These are phyloP conservation scores for Chloroceryle aenea DNA, from an alignment of 2,113 vertebrate genomes.

Conservation along the genomic window DNA sequence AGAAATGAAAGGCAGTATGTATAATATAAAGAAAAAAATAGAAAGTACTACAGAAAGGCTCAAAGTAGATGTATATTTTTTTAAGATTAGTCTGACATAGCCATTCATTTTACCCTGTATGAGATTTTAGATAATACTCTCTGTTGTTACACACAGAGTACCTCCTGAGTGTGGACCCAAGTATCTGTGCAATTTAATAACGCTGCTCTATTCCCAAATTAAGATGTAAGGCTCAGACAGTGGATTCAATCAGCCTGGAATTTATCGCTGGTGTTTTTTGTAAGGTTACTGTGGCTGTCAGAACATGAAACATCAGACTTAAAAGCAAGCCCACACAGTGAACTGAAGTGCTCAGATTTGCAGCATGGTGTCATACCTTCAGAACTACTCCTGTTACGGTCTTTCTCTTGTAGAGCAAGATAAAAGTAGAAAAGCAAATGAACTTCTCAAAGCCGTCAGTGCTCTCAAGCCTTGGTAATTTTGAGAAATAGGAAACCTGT, in stretches of 20 bases:
- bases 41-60: background rate
- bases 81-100: background rate
- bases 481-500: background rate
- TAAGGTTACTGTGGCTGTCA: conserved; percentile 11
- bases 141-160: background rate
- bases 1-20: background rate
- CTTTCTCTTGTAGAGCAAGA: background rate
- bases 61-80: background rate
- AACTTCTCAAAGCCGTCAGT: background rate
- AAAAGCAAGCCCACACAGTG: background rate
- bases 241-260: background rate
- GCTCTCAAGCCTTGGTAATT: background rate
- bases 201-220: background rate
- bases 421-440: background rate
- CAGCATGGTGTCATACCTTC: background rate
- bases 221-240: conserved; percentile 12
- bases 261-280: background rate
- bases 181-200: background rate
- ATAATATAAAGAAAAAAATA: background rate
- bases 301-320: conserved; percentile 28
- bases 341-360: conserved; percentile 2
- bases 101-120: background rate
- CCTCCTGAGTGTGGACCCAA: background rate
- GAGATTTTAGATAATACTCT: background rate
- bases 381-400: background rate